Evolutionary conservation across 2,113 vertebrate species (phyloP).

Genomic region (Dipodomys merriami): DNA sequence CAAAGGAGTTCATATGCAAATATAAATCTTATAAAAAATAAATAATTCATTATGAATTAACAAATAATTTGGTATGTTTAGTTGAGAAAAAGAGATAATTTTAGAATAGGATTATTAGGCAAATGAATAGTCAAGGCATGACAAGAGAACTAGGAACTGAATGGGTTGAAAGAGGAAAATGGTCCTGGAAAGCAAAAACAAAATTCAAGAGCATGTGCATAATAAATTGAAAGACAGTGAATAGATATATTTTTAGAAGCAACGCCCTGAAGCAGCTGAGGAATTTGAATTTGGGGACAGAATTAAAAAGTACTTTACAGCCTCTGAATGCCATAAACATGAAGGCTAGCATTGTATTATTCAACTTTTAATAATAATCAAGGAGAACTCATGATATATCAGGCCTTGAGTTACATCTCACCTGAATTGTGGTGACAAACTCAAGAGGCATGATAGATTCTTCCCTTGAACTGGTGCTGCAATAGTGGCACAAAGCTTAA

Average conservation of each 20-base stretch:
- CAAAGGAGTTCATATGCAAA: not conserved
- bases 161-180: not conserved
- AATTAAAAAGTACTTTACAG: not conserved
- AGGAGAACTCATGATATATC: not conserved
- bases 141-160: constrained; percentile 3
- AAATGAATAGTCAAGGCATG: not conserved
- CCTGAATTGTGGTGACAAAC: not conserved
- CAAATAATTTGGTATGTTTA: not conserved
- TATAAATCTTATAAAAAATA: constrained; percentile 19
- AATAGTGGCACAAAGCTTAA: not conserved
- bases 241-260: constrained; percentile 13
- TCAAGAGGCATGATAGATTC: not conserved
- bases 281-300: not conserved
- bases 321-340: not conserved
- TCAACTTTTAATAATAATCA: not conserved
- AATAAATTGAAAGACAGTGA: not conserved
- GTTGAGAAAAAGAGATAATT: not conserved
- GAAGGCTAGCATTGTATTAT: not conserved
- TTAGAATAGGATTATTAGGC: constrained; percentile 1
- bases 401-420: not conserved
- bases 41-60: not conserved
- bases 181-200: not conserved
- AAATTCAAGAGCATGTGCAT: not conserved
- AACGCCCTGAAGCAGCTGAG: constrained; percentile 11
- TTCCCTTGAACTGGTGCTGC: not conserved